Evolutionary conservation across 2,888 invertebrate species (phyloP), one percentile per base, ranked within the genome.

Genomic region (Pseudococcus longispinus): DNA sequence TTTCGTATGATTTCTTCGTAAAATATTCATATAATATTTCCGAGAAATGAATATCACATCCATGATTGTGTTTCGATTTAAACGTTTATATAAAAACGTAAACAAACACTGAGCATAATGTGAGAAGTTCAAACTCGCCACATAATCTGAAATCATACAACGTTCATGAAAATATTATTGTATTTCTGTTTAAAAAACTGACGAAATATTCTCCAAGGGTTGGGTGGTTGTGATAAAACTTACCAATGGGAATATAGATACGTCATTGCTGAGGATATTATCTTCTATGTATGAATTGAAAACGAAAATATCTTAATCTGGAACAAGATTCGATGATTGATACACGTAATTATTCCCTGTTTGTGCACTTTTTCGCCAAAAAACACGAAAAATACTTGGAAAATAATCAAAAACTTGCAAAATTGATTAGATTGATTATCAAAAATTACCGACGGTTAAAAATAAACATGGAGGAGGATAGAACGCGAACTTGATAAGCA

Each of bases 11-110:
- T 80, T 80, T 42, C 77, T 80, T 42, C 77, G 77, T 20, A 80
- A 80, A 37, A 42, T 11, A 80, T 80, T 42, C 42, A 80, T 2
- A 18, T 20, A 74, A 74, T 42, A 80, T 15, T 42, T 80, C 9
- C 77, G 77, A 42, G 77, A 74, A 2, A 74, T 29, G 6, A 32
- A 74, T 74, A 80, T 80, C 77, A 80, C 77, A 42, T 42, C 42
- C 77, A 80, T 74, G 74, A 20, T 80, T n/a, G 77, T 42, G 77
- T 18, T 80, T 80, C 77, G 32, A 42, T n/a, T 26, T 6, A 5
- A 37, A 37, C 42, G 42, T 80, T 80, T 42, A 1, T 3, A 20
- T 42, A 1, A 23, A 80, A 80, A 80, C 42, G 77, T 80, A 80
- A 80, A 80, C 20, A 29, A 80, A 29, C 42, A 80, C 77, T 80